Conservation (phyloP, 2,797 vertebrate species). For the Pseudotriccus pelzelni region DNA sequence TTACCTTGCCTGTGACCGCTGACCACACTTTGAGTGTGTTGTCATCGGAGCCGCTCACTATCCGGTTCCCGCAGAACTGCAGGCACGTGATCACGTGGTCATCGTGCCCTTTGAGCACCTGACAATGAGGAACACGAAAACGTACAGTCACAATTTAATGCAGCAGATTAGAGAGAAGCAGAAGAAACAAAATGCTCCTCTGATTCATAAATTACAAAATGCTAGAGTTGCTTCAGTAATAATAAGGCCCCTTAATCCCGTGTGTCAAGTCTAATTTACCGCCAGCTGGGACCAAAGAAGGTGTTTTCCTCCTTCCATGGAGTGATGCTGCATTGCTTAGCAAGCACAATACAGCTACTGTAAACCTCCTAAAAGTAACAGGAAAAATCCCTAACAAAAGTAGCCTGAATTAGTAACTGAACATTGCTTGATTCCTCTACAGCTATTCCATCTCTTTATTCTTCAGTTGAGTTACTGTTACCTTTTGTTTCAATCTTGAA, state of each 20-base stretch:
- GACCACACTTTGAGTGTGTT: constrained; percentile 99
- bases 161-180: neutral
- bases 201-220: constrained; percentile 42
- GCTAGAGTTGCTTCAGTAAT: constrained; percentile 30
- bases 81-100: constrained; percentile 99
- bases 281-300: constrained; percentile 29
- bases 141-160: neutral
- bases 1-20: constrained; percentile 97
- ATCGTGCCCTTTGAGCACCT: constrained; percentile 99
- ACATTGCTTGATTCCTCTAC: neutral
- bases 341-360: neutral
- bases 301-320: neutral
- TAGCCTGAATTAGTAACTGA: neutral
- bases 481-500: neutral
- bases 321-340: neutral
- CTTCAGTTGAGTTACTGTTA: neutral
- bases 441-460: neutral
- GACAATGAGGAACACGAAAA: constrained; percentile 13
- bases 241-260: neutral
- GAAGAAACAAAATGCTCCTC: neutral
- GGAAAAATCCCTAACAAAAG: neutral
- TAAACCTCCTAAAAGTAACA: neutral
- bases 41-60: constrained; percentile 98
- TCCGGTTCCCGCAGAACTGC: constrained; percentile 97
- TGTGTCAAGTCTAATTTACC: constrained; percentile 37